Evolutionary conservation across 2,888 invertebrate species (phyloP), one percentile per base, ranked within the genome.

Genomic region (Aelia acuminata): DNA sequence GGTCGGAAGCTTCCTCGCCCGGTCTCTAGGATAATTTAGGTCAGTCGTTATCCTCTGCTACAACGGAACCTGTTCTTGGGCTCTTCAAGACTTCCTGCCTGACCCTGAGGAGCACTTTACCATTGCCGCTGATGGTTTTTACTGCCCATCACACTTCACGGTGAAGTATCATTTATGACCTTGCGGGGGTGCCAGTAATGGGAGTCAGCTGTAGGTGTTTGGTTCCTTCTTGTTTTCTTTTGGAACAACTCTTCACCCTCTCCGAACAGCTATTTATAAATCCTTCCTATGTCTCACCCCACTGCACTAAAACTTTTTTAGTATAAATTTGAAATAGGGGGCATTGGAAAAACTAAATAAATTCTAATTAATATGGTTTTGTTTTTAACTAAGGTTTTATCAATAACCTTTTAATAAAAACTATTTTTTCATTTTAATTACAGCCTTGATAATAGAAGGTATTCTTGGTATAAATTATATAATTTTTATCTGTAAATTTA

Each of bases 61-160:
- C 63, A 70, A 70, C 63, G 63, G 63, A 70, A 70, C 63, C 63
- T 70, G n/a, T 70, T 70, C 63, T 35, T 70, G 10, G 18, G 18
- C 26, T 35, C 35, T 8, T 5, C 31, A 18, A 35, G 63, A 8
- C 31, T 0, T 35, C 63, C 63, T 70, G 63, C 35, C 63, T 70
- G 63, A 35, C 31, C 31, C 63, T 63, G 35, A 10, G 18, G 4
- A 70, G 18, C 63, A 35, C 31, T 70, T 70, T 35, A 70, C 63
- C 31, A 70, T 70, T 70, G 13, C 31, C 35, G 35, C 18, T 31
- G 31, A 70, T 70, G 35, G 35, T 35, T 7, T 35, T 70, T 70
- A 70, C 31, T 31, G 35, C 31, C 63, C 31, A 70, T 3, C 31
- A 35, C 63, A 15, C 63, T 70, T 70, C 63, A 35, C 26, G 31